Evolutionary conservation across 2,888 invertebrate species (phyloP).

Genomic region (Polylopha cassiicola): DNA sequence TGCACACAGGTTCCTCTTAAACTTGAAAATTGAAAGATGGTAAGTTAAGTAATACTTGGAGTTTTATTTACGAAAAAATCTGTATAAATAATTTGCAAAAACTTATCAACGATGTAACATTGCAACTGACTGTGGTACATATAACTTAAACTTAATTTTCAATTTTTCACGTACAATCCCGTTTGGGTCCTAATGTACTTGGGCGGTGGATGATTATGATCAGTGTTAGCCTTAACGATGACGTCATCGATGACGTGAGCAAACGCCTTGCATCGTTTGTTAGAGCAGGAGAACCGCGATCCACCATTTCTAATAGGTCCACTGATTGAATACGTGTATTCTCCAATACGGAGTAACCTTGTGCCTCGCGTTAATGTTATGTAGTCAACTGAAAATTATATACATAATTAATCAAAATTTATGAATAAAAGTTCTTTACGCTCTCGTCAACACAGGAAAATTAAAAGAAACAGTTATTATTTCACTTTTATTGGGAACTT

Average conservation of each 20-base stretch:
- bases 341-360: slow-evolving; percentile 27
- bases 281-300: slow-evolving; percentile 35
- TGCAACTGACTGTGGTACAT: slow-evolving; percentile 26
- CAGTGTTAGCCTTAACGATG: background rate
- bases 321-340: slow-evolving; percentile 28
- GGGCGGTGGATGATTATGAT: slow-evolving; percentile 30
- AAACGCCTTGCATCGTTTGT: slow-evolving; percentile 29
- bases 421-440: too few species aligned
- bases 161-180: background rate
- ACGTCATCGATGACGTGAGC: slow-evolving; percentile 9
- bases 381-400: background rate
- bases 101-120: slow-evolving; percentile 22
- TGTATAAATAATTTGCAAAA: too few species aligned
- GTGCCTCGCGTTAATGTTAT: slow-evolving; percentile 4
- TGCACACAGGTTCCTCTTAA: too few species aligned
- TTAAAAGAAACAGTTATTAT: too few species aligned
- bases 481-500: too few species aligned
- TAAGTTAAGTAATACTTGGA: too few species aligned
- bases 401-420: too few species aligned
- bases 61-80: too few species aligned
- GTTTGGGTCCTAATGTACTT: slow-evolving; percentile 19
- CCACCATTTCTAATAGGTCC: slow-evolving; percentile 24
- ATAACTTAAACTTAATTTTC: background rate
- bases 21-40: too few species aligned
- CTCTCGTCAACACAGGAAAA: too few species aligned